Percentiles rank a stretch among this genome's conserved stretches.
phyloP scores from a whole-genome alignment of 2,113 vertebrate genomes.

The Tenebrosternarchus preto region DNA sequence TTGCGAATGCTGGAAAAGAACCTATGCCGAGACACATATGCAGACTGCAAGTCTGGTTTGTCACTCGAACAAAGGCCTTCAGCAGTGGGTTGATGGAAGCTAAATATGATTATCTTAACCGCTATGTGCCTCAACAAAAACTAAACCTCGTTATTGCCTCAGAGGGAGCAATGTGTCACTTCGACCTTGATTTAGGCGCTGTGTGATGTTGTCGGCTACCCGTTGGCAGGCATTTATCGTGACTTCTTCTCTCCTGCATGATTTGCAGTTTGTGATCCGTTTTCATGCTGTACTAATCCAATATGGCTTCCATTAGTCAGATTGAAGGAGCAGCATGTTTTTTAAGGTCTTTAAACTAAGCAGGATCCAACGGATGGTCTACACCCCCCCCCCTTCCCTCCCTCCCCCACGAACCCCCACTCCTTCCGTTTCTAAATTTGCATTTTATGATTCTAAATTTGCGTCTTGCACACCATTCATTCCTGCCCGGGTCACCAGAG shows the following conservation, averaged over 20 bases:
- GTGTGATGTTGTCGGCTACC: slow-evolving; percentile 40
- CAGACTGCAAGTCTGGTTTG: slow-evolving; percentile 2
- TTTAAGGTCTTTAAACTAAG: slow-evolving; percentile 34
- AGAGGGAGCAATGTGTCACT: slow-evolving; percentile 18
- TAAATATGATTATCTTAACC: slow-evolving; percentile 25
- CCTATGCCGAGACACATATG: not conserved
- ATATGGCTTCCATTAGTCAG: slow-evolving; percentile 57
- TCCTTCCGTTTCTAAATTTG: slow-evolving; percentile 8
- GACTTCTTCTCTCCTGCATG: slow-evolving; percentile 39
- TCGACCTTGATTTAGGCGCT: slow-evolving; percentile 37
- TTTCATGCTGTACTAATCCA: slow-evolving; percentile 51
- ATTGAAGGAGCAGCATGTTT: slow-evolving; percentile 32
- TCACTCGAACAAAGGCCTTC: not conserved
- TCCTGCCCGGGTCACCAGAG: not conserved
- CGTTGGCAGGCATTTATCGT: slow-evolving; percentile 47
- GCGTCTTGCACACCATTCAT: slow-evolving; percentile 11
- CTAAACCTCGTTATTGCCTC: slow-evolving; percentile 35
- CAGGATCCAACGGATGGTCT: slow-evolving; percentile 3
- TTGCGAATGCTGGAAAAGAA: not conserved
- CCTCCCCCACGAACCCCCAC: no score
- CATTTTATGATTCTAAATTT: not conserved
- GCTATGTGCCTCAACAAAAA: slow-evolving; percentile 8
- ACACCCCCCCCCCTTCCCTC: no score
- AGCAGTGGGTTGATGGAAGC: not conserved
- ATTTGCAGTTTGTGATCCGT: slow-evolving; percentile 18